Conservation (phyloP, 2,888 invertebrate genomes). For the Celastrina argiolus region DNA sequence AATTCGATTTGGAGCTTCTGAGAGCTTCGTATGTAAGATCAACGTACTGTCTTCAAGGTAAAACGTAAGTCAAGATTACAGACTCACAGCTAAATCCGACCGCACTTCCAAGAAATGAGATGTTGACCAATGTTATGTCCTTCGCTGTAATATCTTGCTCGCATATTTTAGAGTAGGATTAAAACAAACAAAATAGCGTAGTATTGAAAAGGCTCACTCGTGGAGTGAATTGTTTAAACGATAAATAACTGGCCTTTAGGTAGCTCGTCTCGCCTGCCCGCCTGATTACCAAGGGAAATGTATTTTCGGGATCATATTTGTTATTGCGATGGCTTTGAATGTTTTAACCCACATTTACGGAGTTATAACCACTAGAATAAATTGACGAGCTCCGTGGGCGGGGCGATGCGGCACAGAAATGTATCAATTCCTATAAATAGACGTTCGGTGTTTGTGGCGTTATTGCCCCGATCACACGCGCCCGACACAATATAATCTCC, state of each 20-base stretch:
- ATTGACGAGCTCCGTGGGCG: conserved; percentile 12
- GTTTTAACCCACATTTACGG: conserved; percentile 18
- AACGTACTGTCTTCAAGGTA: conserved; percentile 21
- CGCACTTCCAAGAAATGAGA: conserved; percentile 17
- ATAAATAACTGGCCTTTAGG: background rate
- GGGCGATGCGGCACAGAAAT: conserved; percentile 21
- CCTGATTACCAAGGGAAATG: background rate
- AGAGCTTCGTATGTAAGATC: conserved; percentile 14
- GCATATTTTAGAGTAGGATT: background rate
- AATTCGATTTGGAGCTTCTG: background rate
- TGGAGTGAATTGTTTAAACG: too few species aligned
- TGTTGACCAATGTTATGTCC: conserved; percentile 4
- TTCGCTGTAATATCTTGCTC: background rate
- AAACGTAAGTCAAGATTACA: conserved; percentile 16
- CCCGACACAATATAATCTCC: conserved; percentile 16
- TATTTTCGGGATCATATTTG: conserved; percentile 14
- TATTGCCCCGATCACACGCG: conserved; percentile 13
- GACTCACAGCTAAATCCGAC: conserved; percentile 2
- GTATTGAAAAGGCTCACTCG: background rate
- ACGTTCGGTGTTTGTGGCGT: conserved; percentile 20
- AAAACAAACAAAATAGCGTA: background rate
- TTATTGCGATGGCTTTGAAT: conserved; percentile 18
- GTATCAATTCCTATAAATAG: conserved; percentile 22
- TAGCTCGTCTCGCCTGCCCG: background rate
- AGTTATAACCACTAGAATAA: conserved; percentile 13